A percentile compares a stretch with the other conserved stretches of the same genome.
Conservation (phyloP, 2,888 invertebrate genomes). For the Amphimallon solstitiale region DNA sequence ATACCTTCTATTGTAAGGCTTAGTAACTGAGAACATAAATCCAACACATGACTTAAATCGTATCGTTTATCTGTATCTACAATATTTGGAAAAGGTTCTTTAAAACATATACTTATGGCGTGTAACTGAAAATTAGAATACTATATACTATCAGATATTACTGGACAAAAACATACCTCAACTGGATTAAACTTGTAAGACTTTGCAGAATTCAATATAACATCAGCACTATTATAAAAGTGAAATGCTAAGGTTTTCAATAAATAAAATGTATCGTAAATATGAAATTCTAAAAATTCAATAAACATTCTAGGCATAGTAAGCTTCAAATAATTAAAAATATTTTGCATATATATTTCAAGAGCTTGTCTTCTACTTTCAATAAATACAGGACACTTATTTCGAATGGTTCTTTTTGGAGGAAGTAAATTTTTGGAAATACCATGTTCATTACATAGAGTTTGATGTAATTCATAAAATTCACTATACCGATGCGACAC, state of each 20-base stretch:
- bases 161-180: slow-evolving; percentile 68
- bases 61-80: slow-evolving; percentile 82
- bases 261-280: slow-evolving; percentile 90
- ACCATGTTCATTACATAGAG: slow-evolving; percentile 81
- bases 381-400: slow-evolving; percentile 88
- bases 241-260: slow-evolving; percentile 83
- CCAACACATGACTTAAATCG: slow-evolving; percentile 91
- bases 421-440: slow-evolving; percentile 88
- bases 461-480: slow-evolving; percentile 87
- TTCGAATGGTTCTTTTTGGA: slow-evolving; percentile 92
- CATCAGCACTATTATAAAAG: slow-evolving; percentile 80
- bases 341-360: slow-evolving; percentile 81
- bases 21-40: slow-evolving; percentile 83
- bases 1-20: slow-evolving; percentile 75
- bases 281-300: slow-evolving; percentile 86
- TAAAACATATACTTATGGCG: slow-evolving; percentile 89
- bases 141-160: slow-evolving; percentile 2
- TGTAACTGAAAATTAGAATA: slow-evolving; percentile 73
- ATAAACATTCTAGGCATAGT: slow-evolving; percentile 85
- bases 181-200: slow-evolving; percentile 80
- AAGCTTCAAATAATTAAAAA: slow-evolving; percentile 79
- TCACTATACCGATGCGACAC: slow-evolving; percentile 90
- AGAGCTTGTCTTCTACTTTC: slow-evolving; percentile 83
- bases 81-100: slow-evolving; percentile 83
- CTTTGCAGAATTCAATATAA: slow-evolving; percentile 69